Conservation (phyloP, 2,797 vertebrate genomes). For the Alectoris magna region DNA sequence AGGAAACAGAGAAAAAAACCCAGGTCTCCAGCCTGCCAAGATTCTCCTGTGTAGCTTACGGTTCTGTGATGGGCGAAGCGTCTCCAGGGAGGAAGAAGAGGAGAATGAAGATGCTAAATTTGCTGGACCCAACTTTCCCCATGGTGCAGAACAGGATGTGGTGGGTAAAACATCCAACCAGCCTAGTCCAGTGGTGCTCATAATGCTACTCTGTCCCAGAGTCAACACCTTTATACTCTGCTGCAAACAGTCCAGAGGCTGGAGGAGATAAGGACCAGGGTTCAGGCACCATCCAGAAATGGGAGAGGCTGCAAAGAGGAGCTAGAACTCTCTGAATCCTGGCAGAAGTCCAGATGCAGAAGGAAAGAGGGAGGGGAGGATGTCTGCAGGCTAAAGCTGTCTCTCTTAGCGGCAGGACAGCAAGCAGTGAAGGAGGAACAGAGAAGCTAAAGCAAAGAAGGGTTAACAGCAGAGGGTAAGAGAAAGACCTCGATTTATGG, state of each 20-base stretch:
- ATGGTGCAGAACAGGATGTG: neutral
- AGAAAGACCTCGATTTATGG: neutral
- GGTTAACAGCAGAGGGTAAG: neutral
- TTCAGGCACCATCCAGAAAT: slow-evolving; percentile 13
- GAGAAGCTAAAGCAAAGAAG: neutral
- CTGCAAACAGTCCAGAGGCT: slow-evolving; percentile 23
- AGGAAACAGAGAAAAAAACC: neutral
- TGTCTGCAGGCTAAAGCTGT: neutral
- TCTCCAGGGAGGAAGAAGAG: slow-evolving; percentile 38
- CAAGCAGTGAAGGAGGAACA: neutral
- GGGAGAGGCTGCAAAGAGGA: slow-evolving; percentile 27
- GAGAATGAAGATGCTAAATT: slow-evolving; percentile 23
- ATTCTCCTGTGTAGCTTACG: slow-evolving; percentile 37
- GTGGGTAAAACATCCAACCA: neutral
- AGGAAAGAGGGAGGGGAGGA: slow-evolving; percentile 1
- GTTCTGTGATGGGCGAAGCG: neutral
- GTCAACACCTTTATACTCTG: slow-evolving; percentile 42
- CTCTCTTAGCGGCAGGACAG: neutral
- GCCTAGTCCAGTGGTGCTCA: neutral
- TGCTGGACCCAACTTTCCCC: neutral
- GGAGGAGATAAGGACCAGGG: slow-evolving; percentile 58
- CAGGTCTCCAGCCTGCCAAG: neutral
- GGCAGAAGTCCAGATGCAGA: slow-evolving; percentile 40
- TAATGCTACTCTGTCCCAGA: neutral
- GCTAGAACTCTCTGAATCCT: neutral